A percentile compares a stretch with the other conserved stretches of the same genome.
Conservation (phyloP, 2,797 vertebrate genomes). For the Intellagama lesueurii region DNA sequence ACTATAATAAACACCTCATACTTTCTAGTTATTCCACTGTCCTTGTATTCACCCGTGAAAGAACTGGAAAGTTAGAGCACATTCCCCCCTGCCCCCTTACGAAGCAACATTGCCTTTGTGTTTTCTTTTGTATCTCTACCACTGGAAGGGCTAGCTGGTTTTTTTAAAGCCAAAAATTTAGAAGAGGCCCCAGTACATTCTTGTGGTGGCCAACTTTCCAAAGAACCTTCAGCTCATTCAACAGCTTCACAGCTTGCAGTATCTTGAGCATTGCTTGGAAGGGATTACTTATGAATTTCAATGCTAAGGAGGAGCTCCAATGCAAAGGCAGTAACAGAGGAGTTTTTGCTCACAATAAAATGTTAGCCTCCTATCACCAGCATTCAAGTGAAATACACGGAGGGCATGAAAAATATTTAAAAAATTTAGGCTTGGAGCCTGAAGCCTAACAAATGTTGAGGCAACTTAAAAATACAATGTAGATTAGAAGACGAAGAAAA, state of each 20-base stretch:
- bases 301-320: slow-evolving; percentile 65
- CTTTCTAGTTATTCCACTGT: not conserved
- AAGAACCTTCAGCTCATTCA: not conserved
- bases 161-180: not conserved
- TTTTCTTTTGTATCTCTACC: not conserved
- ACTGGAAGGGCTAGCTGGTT: not conserved
- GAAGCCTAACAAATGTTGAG: slow-evolving; percentile 77
- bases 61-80: not conserved
- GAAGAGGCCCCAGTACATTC: not conserved
- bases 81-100: not conserved
- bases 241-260: not conserved
- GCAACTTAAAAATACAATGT: slow-evolving; percentile 76
- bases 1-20: not conserved
- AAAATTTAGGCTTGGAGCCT: slow-evolving; percentile 65
- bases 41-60: not conserved
- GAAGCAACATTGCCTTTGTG: not conserved
- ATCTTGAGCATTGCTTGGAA: slow-evolving; percentile 48
- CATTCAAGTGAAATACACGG: slow-evolving; percentile 55
- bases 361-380: slow-evolving; percentile 62
- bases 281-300: slow-evolving; percentile 62
- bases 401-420: slow-evolving; percentile 71
- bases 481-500: slow-evolving; percentile 68
- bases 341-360: slow-evolving; percentile 37
- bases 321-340: slow-evolving; percentile 47
- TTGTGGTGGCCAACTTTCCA: not conserved